Percentiles rank a stretch among this genome's conserved stretches.
Evolutionary conservation across 2,797 vertebrate genomes (phyloP).

Genomic region (Pipistrellus nathusii): DNA sequence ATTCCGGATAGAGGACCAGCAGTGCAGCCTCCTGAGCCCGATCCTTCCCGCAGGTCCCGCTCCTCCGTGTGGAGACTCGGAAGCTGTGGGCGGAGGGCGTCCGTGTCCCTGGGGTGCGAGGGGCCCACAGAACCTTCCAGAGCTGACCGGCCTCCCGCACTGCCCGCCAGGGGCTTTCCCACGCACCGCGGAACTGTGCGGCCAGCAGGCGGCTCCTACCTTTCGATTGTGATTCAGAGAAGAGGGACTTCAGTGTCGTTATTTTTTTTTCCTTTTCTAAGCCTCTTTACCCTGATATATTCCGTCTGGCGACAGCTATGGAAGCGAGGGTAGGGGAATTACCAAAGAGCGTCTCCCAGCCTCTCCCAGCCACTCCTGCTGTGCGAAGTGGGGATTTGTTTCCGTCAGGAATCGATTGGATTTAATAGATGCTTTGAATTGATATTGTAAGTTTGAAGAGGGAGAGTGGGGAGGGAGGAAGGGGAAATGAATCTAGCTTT

Average conservation of each 20-base stretch:
- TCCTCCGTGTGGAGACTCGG: neutral
- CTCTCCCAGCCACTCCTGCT: neutral
- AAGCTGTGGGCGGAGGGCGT: neutral
- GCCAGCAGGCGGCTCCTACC: conserved; percentile 33
- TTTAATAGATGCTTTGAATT: conserved; percentile 69
- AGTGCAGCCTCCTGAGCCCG: neutral
- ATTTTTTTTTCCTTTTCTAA: neutral
- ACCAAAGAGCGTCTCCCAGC: neutral
- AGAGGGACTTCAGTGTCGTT: conserved; percentile 22
- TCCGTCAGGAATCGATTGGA: conserved; percentile 36
- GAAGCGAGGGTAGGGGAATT: conserved; percentile 44
- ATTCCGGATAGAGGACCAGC: conserved; percentile 43
- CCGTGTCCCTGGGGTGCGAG: neutral
- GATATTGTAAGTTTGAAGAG: conserved; percentile 43
- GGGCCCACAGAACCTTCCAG: neutral
- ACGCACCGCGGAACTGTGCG: neutral
- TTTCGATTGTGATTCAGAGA: conserved; percentile 56
- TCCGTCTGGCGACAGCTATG: conserved; percentile 52
- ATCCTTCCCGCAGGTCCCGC: neutral
- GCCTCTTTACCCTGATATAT: conserved; percentile 33
- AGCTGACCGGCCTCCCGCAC: neutral
- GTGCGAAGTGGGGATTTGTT: conserved; percentile 51
- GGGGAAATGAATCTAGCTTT: neutral
- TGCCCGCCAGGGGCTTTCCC: neutral
- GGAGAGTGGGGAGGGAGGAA: neutral